Evolutionary conservation across 2,113 vertebrate genomes (phyloP), one percentile per base, ranked within the genome.

Genomic region (Cyprinodon variegatus): DNA sequence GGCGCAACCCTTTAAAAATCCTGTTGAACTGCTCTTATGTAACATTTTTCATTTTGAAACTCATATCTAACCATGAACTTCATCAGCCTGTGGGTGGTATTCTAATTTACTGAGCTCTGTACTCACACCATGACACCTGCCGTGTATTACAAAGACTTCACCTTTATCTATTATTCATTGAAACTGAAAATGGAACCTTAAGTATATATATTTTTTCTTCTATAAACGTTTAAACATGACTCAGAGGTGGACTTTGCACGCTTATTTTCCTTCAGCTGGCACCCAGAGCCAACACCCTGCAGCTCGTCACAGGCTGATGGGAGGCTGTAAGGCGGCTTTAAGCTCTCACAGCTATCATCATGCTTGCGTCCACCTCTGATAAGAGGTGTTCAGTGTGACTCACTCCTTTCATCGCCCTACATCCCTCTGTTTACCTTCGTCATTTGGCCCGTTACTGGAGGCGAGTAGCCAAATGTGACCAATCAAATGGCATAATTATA

Each of bases 371-470:
- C 70, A 62, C 72, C 74, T 70, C 79, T 78, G 85, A 90, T 91
- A 89, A 90, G 70, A 86, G 80, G 48, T 73, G 76, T 77, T 84
- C 67, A 63, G 79, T 3, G 74, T 92, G 89, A 91, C 82, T 93
- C 89, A 86, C 71, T 43, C 63, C 70, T 72, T 79, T 78, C 62
- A 82, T 83, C 39, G 1, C 67, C 72, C 80, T 29, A 43, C 82
- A 61, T 77, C 81, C n/a, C 76, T 79, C 72, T 77, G 69, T 88
- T 87, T 86, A 83, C 84, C 79, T 84, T 45, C 69, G 71, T 87
- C 85, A 83, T 81, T 43, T 78, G 65, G n/a, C 57, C 72, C 22
- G 46, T 67, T 37, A 15, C 77, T 77, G 72, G n/a, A 6, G 13
- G 68, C 20, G 37, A 0, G 39, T 57, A 65, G 72, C 76, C 61